Conservation (phyloP, 2,888 invertebrate species). For the Clunio marinus region DNA sequence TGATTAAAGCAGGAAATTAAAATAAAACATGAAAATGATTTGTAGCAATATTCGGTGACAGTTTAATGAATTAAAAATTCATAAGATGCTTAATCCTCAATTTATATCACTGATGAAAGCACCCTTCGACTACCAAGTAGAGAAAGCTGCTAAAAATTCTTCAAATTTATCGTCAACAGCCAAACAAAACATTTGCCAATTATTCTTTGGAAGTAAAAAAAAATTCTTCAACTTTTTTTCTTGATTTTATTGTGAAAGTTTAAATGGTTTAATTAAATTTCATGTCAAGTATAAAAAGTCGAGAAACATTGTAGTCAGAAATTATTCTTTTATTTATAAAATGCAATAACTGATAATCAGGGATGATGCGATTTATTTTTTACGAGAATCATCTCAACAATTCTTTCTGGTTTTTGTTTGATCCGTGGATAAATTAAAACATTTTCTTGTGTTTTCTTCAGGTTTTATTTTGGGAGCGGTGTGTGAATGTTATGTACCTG, state of each 20-base stretch:
- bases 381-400: constrained; percentile 14
- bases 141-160: neutral
- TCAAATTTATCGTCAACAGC: neutral
- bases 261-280: constrained; percentile 20
- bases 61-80: no score
- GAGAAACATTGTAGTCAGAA: no score
- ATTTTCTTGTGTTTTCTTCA: constrained; percentile 14
- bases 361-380: neutral
- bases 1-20: neutral
- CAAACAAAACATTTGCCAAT: neutral
- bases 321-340: no score
- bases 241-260: neutral
- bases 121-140: no score
- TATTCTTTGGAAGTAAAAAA: constrained; percentile 4
- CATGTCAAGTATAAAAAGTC: neutral
- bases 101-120: no score
- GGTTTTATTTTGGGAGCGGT: neutral
- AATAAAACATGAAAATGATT: no score
- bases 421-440: constrained; percentile 13
- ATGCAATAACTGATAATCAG: no score
- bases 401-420: neutral
- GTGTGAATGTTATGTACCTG: constrained; percentile 4
- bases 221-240: neutral
- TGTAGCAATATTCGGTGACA: no score
- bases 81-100: no score